Conservation (phyloP, 64 coral and sea anemone species). For the Platygyra sinensis region DNA sequence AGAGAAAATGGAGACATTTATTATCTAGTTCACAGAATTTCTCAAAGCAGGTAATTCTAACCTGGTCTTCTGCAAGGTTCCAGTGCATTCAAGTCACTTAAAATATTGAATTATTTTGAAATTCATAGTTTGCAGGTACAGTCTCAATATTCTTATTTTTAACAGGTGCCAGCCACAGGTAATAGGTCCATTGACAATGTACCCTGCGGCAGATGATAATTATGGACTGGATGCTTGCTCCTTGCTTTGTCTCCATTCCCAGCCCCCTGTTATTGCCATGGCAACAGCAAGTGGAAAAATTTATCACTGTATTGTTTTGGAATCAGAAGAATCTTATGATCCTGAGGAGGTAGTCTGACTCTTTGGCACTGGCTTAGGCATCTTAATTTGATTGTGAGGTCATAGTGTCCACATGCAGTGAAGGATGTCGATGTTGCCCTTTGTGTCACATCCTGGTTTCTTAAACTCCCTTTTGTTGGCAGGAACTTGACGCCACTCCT, state of each 20-base stretch:
- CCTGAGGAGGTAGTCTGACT: not conserved
- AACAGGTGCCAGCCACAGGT: constrained; percentile 36
- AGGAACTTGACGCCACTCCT: no score
- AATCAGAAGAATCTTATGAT: constrained; percentile 25
- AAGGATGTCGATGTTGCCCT: no score
- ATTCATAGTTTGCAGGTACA: no score
- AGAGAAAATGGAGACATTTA: constrained; percentile 96
- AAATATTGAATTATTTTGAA: no score
- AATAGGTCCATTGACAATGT: constrained; percentile 72
- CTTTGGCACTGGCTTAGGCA: not conserved
- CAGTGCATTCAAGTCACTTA: no score
- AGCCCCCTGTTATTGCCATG: constrained; percentile 90
- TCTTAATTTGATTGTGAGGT: no score
- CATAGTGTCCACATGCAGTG: no score
- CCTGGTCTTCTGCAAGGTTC: no score
- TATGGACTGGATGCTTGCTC: constrained; percentile 95
- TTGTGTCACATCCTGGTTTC: no score
- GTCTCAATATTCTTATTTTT: not conserved
- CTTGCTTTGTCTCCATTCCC: constrained; percentile 71
- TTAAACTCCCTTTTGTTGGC: no score
- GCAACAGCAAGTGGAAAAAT: constrained; percentile 85
- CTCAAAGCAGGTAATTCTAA: not conserved
- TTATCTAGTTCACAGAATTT: constrained; percentile 69
- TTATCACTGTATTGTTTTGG: constrained; percentile 94
- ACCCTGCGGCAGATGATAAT: constrained; percentile 89